phyloP scores from a whole-genome alignment of 2,888 invertebrate genomes.

The Diabrotica balteata region DNA sequence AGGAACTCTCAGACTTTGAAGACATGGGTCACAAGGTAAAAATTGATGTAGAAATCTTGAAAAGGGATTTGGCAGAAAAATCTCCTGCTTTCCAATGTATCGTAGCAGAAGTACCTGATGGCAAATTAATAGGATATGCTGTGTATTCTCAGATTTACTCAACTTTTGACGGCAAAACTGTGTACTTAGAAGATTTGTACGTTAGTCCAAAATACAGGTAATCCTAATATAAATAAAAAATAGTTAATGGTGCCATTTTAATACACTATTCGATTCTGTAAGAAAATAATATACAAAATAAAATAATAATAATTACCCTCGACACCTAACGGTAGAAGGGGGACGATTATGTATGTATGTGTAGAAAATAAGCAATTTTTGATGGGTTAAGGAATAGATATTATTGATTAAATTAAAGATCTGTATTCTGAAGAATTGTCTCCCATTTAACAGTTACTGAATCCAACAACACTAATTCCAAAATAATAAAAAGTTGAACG shows the following conservation, averaged over 20 bases:
- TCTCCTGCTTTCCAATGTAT: constrained; percentile 8
- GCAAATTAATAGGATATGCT: constrained; percentile 9
- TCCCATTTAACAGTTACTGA: too few relatives aligned
- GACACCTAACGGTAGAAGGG: too few relatives aligned
- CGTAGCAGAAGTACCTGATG: constrained; percentile 3
- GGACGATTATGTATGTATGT: background rate
- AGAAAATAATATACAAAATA: background rate
- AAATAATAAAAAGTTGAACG: too few relatives aligned
- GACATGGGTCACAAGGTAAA: constrained; percentile 5
- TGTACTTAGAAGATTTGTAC: constrained; percentile 8
- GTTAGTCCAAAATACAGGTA: constrained; percentile 14
- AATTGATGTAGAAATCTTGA: constrained; percentile 2
- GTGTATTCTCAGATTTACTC: constrained; percentile 14
- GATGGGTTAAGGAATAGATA: too few relatives aligned
- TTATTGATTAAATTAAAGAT: too few relatives aligned
- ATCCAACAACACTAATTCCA: too few relatives aligned
- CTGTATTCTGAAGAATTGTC: too few relatives aligned
- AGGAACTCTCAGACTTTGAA: constrained; percentile 10
- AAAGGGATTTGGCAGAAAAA: constrained; percentile 13
- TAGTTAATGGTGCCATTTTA: too few relatives aligned
- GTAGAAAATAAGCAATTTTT: background rate
- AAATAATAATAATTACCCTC: background rate
- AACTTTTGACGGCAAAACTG: constrained; percentile 9
- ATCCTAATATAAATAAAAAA: background rate
- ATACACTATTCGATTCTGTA: background rate